phyloP scores from a whole-genome alignment of 2,797 vertebrate genomes.

The Anisognathus igniventris region DNA sequence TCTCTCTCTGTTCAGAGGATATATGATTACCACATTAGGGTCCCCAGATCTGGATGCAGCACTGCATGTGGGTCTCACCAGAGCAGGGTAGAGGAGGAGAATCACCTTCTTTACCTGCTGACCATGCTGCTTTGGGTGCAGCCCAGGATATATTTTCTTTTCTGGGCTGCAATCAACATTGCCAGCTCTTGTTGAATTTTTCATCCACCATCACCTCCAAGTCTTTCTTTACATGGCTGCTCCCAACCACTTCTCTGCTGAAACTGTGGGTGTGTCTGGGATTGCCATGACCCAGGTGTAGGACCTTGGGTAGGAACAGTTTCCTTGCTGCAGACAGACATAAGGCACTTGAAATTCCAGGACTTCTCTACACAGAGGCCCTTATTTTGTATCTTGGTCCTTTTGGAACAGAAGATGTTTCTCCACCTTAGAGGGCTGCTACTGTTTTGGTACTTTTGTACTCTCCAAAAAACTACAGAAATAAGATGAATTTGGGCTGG shows the following conservation, averaged over 20 bases:
- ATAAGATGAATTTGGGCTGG: background rate
- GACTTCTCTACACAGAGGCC: background rate
- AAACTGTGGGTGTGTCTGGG: background rate
- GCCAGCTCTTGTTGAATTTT: background rate
- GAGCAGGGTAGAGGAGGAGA: background rate
- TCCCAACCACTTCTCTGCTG: background rate
- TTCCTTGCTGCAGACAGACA: background rate
- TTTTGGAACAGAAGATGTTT: background rate
- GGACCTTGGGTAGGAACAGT: background rate
- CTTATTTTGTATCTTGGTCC: background rate
- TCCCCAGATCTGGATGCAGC: too few relatives aligned
- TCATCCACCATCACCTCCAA: background rate
- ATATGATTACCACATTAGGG: background rate
- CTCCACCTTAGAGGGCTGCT: background rate
- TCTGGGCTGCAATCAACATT: background rate
- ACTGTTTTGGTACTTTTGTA: background rate
- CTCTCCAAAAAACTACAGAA: background rate
- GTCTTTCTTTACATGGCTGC: background rate
- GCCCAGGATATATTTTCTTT: background rate
- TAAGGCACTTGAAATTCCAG: background rate
- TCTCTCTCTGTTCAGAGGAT: background rate
- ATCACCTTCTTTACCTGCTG: background rate
- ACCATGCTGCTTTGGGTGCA: accelerated
- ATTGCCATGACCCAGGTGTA: background rate
- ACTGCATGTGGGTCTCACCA: background rate